Evolutionary conservation across 1,140 invertebrate genomes (phyloP).

Genomic region (Coptotermes formosanus): DNA sequence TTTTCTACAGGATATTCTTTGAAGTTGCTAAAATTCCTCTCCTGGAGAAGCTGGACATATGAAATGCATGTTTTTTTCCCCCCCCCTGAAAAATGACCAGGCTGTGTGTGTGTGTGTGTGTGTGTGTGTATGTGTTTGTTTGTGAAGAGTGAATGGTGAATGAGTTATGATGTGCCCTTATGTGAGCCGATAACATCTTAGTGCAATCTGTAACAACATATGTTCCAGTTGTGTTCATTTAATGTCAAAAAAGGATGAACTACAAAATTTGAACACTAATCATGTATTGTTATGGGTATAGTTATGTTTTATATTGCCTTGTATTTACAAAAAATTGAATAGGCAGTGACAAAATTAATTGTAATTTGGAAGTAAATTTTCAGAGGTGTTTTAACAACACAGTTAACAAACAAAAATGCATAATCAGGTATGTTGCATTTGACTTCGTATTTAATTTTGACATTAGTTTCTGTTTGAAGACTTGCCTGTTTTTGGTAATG

Average conservation of each 20-base stretch:
- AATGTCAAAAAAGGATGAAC: no score
- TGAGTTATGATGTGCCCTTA: neutral
- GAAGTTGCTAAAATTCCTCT: conserved; percentile 74
- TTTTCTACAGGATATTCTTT: conserved; percentile 74
- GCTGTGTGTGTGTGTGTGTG: neutral
- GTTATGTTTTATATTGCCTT: neutral
- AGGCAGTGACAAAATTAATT: neutral
- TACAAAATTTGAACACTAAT: no score
- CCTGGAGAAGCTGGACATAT: conserved; percentile 43
- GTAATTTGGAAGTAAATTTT: neutral
- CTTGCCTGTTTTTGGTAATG: neutral
- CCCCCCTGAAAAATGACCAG: neutral
- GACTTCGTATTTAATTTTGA: neutral
- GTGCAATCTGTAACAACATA: neutral
- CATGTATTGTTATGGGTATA: neutral
- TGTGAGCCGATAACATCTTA: neutral
- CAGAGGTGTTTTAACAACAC: neutral
- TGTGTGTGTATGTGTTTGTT: neutral
- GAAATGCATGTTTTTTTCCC: conserved; percentile 22
- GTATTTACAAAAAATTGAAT: neutral
- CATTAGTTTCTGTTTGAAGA: neutral
- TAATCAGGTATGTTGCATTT: neutral
- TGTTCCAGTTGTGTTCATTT: neutral
- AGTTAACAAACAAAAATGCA: neutral
- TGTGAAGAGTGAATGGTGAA: conserved; percentile 4